These are phyloP conservation scores for Agelas oroides DNA, from an alignment of 37 sponge, comb jelly and placozoan genomes.

Conservation along the genomic window DNA sequence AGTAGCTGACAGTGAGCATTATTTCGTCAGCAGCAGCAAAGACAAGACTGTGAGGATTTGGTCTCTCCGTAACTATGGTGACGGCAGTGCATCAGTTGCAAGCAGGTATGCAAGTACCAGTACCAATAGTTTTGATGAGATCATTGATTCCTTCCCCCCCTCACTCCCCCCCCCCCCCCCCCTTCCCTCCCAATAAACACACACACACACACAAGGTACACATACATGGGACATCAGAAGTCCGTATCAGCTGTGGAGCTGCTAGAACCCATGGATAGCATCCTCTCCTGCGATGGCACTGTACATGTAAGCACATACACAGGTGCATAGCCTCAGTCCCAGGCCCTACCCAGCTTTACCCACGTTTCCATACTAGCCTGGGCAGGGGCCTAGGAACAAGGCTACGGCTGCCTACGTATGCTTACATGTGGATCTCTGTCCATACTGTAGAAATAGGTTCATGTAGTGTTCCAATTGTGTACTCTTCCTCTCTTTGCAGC, in stretches of 20 bases:
- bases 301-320: conserved; percentile 74
- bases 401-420: no score
- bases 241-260: conserved; percentile 61
- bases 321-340: background rate
- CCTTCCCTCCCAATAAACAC: background rate
- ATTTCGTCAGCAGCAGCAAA: conserved; percentile 85
- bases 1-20: conserved; percentile 71
- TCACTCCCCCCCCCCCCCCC: background rate
- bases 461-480: no score
- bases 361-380: no score
- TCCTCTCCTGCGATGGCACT: conserved; percentile 79
- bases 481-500: conserved; percentile 21
- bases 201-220: background rate
- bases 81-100: conserved; percentile 16
- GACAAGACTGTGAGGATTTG: conserved; percentile 92
- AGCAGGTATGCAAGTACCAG: no score
- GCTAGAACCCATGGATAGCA: conserved; percentile 18
- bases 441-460: no score
- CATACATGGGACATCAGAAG: conserved; percentile 77
- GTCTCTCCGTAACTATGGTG: conserved; percentile 78
- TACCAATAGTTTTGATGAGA: no score
- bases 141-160: no score
- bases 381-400: background rate
- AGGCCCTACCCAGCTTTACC: background rate
- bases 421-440: no score